Evolutionary conservation across 1,140 invertebrate genomes (phyloP), one percentile per base, ranked within the genome.

Genomic region (Mactra quadrangularis): DNA sequence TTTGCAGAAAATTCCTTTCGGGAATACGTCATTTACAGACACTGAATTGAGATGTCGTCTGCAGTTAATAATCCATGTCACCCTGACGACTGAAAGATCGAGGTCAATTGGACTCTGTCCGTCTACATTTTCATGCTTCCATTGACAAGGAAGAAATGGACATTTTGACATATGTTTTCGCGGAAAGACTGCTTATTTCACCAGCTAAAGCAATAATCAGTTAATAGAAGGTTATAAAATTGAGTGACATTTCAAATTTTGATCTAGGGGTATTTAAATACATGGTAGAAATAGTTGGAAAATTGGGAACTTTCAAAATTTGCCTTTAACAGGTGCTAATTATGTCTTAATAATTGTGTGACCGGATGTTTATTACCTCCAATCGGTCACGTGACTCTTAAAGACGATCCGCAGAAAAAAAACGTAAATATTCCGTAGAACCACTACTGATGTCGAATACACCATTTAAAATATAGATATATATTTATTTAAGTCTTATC

Each of bases 21-120:
- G 77, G 41, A 78, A 68, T 45, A 38, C 59, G 35, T 29, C 27
- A 76, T 62, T 60, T 66, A 22, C 53, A n/a, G 45, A 66, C 35
- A 68, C 38, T 15, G 31, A 52, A 71, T 71, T 60, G 50, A 71
- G 55, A 47, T 81, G 66, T 71, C 64, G 66, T 71, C 66, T 70
- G 66, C 77, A 81, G 77, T 57, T 53, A 68, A 59, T 81, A 53
- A 81, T 81, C 52, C 77, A 25, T 81, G 77, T 81, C 62, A 57
- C 3, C 29, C 38, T 66, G 52, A 64, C 45, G 57, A 57, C 35
- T 70, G 77, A 70, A 52, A 81, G 77, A 70, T 70, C 66, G n/a
- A 66, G 77, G 77, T 81, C 62, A 81, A 66, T 66, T 68, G 47
- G 31, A 31, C 25, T 35, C 25, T 78, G 76, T 66, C 76, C 76